Evolutionary conservation across 2,797 vertebrate genomes (phyloP), one percentile per base, ranked within the genome.

Genomic region (Australoheros facetus): DNA sequence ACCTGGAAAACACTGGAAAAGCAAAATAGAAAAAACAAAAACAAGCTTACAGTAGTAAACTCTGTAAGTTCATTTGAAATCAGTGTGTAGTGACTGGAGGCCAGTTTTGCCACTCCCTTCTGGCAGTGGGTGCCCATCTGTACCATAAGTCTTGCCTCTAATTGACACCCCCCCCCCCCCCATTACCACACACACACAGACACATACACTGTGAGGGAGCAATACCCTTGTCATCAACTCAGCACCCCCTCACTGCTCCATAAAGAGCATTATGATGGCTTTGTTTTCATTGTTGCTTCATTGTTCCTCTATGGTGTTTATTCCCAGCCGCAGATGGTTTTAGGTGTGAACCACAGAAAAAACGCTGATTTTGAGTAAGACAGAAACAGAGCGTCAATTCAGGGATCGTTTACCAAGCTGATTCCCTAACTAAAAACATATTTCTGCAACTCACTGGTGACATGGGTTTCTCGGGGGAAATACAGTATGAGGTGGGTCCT

Each of bases 371-470:
- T 80, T 37, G 75, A 85, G 72, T n/a, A 30, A 77, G 28, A 77
- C 66, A 83, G 84, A 87, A 87, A 90, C 90, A 89, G 83, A 90
- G 84, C 84, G 79, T 87, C 87, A 77, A 89, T 90, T 92, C 88
- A 92, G 71, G 82, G 85, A 86, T 90, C 86, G 19, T 79, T 87
- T 88, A 89, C 87, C 57, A 55, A 80, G 78, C 73, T 4, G 69
- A 88, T 90, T 57, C 58, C 62, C 70, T 88, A 91, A 93, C 80
- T 75, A 9, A 83, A 92, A 90, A 87, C 91, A 92, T 77, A 91
- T 89, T 90, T 82, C 78, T 85, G 69, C 82, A 85, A 77, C 73
- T 78, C 39, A 17, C 81, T 42, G 56, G 83, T 89, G 82, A 93
- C 87, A 85, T 87, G 84, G 80, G 73, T 78, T 91, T 70, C 79